These are phyloP conservation scores for Indicator maculatus DNA, from an alignment of 2,113 vertebrate genomes.

Conservation along the genomic window DNA sequence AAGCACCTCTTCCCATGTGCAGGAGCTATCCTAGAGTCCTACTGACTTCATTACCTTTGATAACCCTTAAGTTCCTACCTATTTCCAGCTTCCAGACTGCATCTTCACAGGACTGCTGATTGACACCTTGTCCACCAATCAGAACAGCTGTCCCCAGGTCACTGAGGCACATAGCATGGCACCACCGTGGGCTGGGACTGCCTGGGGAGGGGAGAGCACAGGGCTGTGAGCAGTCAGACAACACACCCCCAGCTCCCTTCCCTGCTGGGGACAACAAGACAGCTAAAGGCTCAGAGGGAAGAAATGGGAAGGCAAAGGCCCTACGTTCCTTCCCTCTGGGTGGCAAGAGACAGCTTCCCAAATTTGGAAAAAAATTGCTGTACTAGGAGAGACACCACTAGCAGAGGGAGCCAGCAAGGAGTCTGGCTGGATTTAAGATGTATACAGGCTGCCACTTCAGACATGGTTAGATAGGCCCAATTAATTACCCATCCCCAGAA, in stretches of 20 bases:
- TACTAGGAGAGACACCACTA: not conserved
- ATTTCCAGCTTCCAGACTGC: slow-evolving; percentile 87
- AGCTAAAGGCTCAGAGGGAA: not conserved
- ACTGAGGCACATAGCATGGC: slow-evolving; percentile 86
- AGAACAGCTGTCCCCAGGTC: slow-evolving; percentile 84
- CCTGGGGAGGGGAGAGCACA: slow-evolving; percentile 53
- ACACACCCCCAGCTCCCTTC: not conserved
- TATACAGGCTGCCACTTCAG: not conserved
- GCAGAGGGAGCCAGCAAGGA: not conserved
- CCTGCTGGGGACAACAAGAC: not conserved
- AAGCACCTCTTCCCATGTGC: not conserved
- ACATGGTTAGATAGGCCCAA: not conserved
- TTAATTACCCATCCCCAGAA: not conserved
- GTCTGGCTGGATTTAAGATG: not conserved
- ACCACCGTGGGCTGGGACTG: slow-evolving; percentile 82
- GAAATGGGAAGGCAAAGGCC: not conserved
- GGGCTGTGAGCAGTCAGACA: not conserved
- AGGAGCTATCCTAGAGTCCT: not conserved
- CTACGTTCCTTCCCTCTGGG: not conserved
- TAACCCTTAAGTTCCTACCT: slow-evolving; percentile 63
- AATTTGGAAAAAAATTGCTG: not conserved
- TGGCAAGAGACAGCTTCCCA: not conserved
- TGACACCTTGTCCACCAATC: slow-evolving; percentile 81
- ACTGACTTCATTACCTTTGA: not conserved
- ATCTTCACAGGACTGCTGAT: slow-evolving; percentile 79